Percentiles rank a stretch among this genome's conserved stretches.
Conservation (phyloP, 2,888 invertebrate species). For the Netelia inedita region DNA sequence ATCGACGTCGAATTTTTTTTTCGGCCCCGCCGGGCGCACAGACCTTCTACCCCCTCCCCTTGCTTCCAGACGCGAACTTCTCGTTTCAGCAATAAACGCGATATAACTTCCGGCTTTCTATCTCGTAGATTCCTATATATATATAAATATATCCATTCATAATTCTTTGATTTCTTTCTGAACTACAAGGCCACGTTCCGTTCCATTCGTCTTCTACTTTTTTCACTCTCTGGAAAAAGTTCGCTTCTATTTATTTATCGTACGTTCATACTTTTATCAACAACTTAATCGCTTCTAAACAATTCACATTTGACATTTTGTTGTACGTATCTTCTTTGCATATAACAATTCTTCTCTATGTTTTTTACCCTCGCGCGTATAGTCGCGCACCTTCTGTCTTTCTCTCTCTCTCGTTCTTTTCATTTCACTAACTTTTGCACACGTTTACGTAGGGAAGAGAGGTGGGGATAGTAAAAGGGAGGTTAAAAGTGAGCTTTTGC, state of each 20-base stretch:
- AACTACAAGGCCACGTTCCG: background rate
- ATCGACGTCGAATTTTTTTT: constrained; percentile 54
- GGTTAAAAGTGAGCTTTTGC: constrained; percentile 29
- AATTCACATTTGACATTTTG: too few species aligned
- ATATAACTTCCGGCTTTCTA: constrained; percentile 75
- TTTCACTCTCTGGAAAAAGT: background rate
- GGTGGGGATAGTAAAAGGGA: background rate
- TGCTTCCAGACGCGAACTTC: constrained; percentile 71
- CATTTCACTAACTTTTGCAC: too few species aligned
- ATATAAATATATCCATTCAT: constrained; percentile 10
- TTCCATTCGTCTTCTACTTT: background rate
- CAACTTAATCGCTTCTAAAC: too few species aligned
- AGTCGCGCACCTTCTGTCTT: too few species aligned
- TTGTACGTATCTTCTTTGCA: too few species aligned
- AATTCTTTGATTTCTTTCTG: constrained; percentile 25
- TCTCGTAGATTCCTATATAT: constrained; percentile 6
- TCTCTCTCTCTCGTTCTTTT: too few species aligned
- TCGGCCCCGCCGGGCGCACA: constrained; percentile 47
- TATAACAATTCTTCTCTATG: too few species aligned
- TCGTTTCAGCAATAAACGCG: constrained; percentile 77
- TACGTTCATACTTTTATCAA: background rate
- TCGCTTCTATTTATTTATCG: background rate
- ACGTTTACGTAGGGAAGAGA: too few species aligned
- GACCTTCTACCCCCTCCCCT: constrained; percentile 22
- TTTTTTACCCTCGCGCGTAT: too few species aligned